Evolutionary conservation across 2,888 invertebrate species (phyloP).

Genomic region (Synergus laeviventris): DNA sequence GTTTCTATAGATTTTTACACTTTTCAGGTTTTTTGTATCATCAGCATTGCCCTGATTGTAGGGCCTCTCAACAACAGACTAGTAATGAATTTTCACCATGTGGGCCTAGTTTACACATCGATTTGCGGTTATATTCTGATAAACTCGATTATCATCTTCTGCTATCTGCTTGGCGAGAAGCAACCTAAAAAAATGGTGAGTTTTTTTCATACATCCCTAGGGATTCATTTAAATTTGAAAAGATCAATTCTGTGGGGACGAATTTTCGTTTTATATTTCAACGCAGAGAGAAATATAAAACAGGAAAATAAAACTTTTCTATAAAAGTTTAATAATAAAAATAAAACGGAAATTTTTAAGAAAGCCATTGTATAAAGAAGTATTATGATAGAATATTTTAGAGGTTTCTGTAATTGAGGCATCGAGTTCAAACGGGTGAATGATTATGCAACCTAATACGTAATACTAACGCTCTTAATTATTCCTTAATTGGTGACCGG

Average conservation of each 20-base stretch:
- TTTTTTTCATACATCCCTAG: not conserved
- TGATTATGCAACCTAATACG: not conserved
- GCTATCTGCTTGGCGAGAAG: conserved; percentile 80
- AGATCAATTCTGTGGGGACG: not conserved
- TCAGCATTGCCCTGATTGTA: conserved; percentile 80
- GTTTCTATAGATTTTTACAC: not conserved
- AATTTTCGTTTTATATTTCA: conserved; percentile 10
- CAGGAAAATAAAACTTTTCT: not conserved
- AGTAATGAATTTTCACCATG: conserved; percentile 76
- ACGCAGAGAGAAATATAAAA: conserved; percentile 6
- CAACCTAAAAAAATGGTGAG: conserved; percentile 80
- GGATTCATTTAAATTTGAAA: not conserved
- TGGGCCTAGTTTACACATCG: conserved; percentile 82
- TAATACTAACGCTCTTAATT: conserved; percentile 18
- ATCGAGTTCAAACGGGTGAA: conserved; percentile 10
- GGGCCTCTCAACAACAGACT: conserved; percentile 79
- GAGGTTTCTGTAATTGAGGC: not conserved
- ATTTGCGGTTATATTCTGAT: conserved; percentile 83
- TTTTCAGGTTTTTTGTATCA: conserved; percentile 79
- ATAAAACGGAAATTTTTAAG: too few relatives aligned
- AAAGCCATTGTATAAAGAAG: not conserved
- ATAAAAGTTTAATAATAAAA: not conserved
- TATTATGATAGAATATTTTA: not conserved
- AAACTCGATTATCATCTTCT: conserved; percentile 80
- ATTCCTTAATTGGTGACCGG: conserved; percentile 5